A percentile compares a stretch with the other conserved stretches of the same genome.
Evolutionary conservation across 1,140 invertebrate species (phyloP).

Genomic region (Ridgeia piscesae): DNA sequence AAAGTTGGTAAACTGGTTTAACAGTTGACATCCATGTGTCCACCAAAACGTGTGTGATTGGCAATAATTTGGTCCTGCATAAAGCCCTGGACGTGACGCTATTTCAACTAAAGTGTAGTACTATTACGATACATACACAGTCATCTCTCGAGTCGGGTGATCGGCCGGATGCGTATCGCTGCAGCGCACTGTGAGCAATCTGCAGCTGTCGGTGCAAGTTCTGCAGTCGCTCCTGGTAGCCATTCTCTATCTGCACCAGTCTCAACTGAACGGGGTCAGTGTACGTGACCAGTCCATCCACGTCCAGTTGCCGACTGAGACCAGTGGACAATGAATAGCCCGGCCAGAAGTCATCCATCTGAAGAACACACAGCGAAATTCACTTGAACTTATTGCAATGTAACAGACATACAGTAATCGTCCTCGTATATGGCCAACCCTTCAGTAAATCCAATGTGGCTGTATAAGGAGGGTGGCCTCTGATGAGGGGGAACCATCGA

Average conservation of each 20-base stretch:
- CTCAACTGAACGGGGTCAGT: constrained; percentile 77
- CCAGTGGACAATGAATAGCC: not conserved
- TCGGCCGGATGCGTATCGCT: constrained; percentile 69
- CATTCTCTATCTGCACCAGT: constrained; percentile 75
- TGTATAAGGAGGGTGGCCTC: too few species aligned
- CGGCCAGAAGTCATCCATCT: not conserved
- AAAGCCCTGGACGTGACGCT: too few species aligned
- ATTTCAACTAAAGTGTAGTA: not conserved
- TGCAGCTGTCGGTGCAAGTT: constrained; percentile 71
- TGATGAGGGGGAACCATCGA: too few species aligned
- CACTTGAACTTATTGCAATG: too few species aligned
- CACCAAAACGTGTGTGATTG: too few species aligned
- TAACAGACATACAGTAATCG: too few species aligned
- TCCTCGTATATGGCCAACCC: too few species aligned
- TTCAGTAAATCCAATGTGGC: too few species aligned
- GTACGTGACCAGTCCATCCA: constrained; percentile 80
- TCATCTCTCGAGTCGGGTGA: constrained; percentile 31
- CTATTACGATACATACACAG: not conserved
- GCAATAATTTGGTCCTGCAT: too few species aligned
- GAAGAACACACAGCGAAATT: not conserved
- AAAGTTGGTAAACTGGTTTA: too few species aligned
- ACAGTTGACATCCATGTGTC: too few species aligned
- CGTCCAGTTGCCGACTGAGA: constrained; percentile 58
- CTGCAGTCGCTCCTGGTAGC: constrained; percentile 73
- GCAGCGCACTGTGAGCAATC: constrained; percentile 69